Percentiles rank a stretch among this genome's conserved stretches.
Evolutionary conservation across 37 sponge, comb jelly and placozoan genomes (phyloP).

Genomic region (Agelas oroides): DNA sequence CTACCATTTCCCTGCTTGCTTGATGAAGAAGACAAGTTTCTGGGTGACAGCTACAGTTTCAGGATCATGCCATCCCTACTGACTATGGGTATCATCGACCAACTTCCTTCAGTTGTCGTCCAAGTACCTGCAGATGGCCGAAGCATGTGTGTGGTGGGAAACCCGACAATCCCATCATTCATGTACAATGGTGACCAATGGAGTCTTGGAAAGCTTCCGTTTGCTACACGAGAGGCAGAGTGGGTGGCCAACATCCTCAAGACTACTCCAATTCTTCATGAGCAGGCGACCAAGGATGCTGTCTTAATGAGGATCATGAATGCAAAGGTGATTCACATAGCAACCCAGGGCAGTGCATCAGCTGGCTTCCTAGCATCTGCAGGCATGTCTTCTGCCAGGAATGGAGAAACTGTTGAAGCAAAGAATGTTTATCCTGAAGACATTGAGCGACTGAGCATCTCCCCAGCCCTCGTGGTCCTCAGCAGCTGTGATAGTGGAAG

Average conservation of each 20-base stretch:
- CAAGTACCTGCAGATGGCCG: neutral
- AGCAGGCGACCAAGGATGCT: constrained; percentile 58
- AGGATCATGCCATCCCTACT: constrained; percentile 58
- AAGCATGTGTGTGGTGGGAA: constrained; percentile 47
- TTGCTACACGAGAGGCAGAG: constrained; percentile 47
- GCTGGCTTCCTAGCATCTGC: constrained; percentile 67
- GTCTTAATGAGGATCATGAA: constrained; percentile 29
- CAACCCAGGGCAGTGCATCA: constrained; percentile 55
- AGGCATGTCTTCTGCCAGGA: neutral
- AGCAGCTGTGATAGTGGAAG: constrained; percentile 62
- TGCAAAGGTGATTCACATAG: constrained; percentile 67
- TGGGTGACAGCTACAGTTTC: constrained; percentile 52
- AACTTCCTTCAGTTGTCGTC: constrained; percentile 17
- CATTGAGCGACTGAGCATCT: constrained; percentile 56
- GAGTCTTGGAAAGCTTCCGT: constrained; percentile 52
- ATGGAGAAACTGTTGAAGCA: constrained; percentile 10
- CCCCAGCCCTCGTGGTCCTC: constrained; percentile 70
- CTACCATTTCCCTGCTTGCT: constrained; percentile 53
- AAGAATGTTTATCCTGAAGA: constrained; percentile 48
- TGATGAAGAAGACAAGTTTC: constrained; percentile 19
- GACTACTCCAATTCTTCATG: constrained; percentile 37
- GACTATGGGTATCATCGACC: constrained; percentile 55
- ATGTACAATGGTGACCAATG: constrained; percentile 22
- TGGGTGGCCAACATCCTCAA: constrained; percentile 44
- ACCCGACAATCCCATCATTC: constrained; percentile 57